Percentiles rank a stretch among this genome's conserved stretches.
These are phyloP conservation scores for Coptodon rendalli DNA, from an alignment of 2,113 vertebrate species.

Conservation along the genomic window DNA sequence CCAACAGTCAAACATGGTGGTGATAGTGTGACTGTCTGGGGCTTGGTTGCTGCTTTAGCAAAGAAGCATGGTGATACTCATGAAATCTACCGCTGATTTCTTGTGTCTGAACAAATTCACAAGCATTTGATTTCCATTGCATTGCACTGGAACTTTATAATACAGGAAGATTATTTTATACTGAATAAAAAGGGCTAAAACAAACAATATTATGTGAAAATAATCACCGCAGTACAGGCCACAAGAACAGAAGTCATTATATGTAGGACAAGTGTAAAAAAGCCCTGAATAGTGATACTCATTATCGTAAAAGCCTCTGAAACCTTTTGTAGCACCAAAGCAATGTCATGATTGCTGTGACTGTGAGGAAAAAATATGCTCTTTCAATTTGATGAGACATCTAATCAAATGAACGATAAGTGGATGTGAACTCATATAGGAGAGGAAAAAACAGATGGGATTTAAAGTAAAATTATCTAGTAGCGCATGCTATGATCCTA, in stretches of 20 bases:
- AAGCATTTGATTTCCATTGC: neutral
- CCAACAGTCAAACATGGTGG: neutral
- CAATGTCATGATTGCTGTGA: constrained; percentile 3
- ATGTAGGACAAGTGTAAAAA: constrained; percentile 2
- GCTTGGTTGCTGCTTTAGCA: neutral
- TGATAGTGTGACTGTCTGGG: neutral
- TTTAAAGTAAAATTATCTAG: neutral
- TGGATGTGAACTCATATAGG: neutral
- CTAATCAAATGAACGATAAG: neutral
- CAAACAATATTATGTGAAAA: neutral
- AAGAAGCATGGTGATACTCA: neutral
- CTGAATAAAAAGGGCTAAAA: neutral
- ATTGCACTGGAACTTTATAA: neutral
- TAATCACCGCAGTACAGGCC: neutral
- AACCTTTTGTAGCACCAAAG: neutral
- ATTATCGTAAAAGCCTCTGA: neutral
- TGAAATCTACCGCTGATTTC: neutral
- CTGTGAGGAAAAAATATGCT: constrained; percentile 3
- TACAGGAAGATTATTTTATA: neutral
- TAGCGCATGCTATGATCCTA: neutral
- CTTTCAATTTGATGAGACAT: constrained; percentile 1
- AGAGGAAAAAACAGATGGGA: neutral
- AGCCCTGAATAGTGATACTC: constrained; percentile 5
- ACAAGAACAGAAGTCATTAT: constrained; percentile 4
- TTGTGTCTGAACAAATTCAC: neutral